phyloP scores from a whole-genome alignment of 2,888 invertebrate genomes.

The Plagiodera versicolora region DNA sequence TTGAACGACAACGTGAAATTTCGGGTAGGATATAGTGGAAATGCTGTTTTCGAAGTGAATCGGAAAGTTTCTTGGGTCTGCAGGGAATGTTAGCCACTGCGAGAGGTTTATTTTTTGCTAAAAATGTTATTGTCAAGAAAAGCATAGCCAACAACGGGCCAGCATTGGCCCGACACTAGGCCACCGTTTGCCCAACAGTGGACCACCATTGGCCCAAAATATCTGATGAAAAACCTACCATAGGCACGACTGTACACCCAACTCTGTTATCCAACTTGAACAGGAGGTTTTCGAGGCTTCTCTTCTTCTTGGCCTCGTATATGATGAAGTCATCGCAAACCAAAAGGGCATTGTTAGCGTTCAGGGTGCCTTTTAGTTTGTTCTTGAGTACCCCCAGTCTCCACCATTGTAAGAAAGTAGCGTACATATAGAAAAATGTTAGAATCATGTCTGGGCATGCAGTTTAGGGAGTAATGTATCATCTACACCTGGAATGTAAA shows the following conservation, averaged over 20 bases:
- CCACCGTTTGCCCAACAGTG: background rate
- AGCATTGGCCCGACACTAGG: too few relatives aligned
- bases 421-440: conserved; percentile 80
- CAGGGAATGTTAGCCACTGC: conserved; percentile 59
- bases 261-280: conserved; percentile 59
- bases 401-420: conserved; percentile 82
- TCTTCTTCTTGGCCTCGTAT: conserved; percentile 41
- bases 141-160: background rate
- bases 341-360: conserved; percentile 50
- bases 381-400: conserved; percentile 70
- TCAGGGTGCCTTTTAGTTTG: conserved; percentile 62
- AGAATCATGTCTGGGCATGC: conserved; percentile 64
- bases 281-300: conserved; percentile 62
- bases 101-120: conserved; percentile 56
- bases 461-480: conserved; percentile 14
- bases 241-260: conserved; percentile 61
- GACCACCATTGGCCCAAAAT: too few relatives aligned
- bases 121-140: conserved; percentile 31
- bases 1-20: conserved; percentile 44
- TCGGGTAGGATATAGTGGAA: conserved; percentile 38
- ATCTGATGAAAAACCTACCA: conserved; percentile 47
- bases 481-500: conserved; percentile 3
- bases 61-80: conserved; percentile 52
- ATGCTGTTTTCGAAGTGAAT: conserved; percentile 43
- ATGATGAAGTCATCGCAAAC: conserved; percentile 45